A percentile compares a stretch with the other conserved stretches of the same genome.
Evolutionary conservation across 2,888 invertebrate genomes (phyloP).

Genomic region (Spialia ferax): DNA sequence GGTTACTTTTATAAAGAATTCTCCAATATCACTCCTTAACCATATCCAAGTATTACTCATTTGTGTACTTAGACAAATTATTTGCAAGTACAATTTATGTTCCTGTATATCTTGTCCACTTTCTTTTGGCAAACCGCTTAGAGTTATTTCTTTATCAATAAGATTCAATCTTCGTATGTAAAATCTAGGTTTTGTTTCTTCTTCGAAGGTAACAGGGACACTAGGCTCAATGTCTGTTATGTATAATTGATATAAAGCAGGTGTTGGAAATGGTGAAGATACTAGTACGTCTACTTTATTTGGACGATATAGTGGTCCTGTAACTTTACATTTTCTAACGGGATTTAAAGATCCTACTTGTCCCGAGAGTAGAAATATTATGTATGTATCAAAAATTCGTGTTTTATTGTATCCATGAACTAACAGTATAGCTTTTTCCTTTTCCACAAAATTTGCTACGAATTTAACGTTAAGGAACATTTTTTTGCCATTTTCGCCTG

Average conservation of each 20-base stretch:
- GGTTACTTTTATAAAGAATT: conserved; percentile 74
- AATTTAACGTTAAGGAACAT: conserved; percentile 71
- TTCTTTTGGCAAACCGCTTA: conserved; percentile 66
- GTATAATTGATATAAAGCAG: conserved; percentile 58
- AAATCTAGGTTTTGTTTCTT: conserved; percentile 59
- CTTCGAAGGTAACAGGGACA: conserved; percentile 63
- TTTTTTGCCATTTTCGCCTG: conserved; percentile 70
- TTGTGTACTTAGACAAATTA: conserved; percentile 73
- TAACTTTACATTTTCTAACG: conserved; percentile 71
- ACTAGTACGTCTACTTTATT: conserved; percentile 72
- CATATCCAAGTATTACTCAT: conserved; percentile 74
- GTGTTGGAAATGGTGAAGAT: conserved; percentile 64
- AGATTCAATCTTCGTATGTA: conserved; percentile 66
- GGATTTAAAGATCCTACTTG: conserved; percentile 64
- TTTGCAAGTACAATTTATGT: conserved; percentile 69
- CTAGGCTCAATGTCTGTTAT: conserved; percentile 72
- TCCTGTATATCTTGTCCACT: conserved; percentile 60
- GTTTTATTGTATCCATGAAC: conserved; percentile 80
- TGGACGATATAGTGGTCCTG: conserved; percentile 72
- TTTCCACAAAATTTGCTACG: conserved; percentile 68
- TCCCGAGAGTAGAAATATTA: conserved; percentile 69
- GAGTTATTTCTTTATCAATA: conserved; percentile 68
- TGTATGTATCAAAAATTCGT: conserved; percentile 77
- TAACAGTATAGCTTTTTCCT: conserved; percentile 67
- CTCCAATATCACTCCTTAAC: conserved; percentile 72